Evolutionary conservation across 2,888 invertebrate species (phyloP).

Genomic region (Caenorhabditis wallacei): DNA sequence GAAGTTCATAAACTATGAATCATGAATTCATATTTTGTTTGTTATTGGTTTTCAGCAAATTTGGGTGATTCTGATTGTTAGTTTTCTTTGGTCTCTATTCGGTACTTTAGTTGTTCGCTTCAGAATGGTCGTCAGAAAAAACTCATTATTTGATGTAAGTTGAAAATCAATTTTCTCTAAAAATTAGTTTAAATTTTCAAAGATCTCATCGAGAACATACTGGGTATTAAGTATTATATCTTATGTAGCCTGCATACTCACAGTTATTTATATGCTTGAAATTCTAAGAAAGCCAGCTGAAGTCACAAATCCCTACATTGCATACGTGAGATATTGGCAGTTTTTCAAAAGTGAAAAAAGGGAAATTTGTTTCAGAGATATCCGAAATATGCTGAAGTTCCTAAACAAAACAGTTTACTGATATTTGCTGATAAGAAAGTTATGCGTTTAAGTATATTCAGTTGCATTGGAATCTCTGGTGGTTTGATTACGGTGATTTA

Average conservation of each 20-base stretch:
- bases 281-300: constrained; percentile 26
- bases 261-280: constrained; percentile 21
- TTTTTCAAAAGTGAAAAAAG: too few relatives aligned
- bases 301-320: constrained; percentile 9
- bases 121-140: constrained; percentile 24
- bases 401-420: constrained; percentile 16
- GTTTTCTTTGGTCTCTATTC: constrained; percentile 40
- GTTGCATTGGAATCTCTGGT: constrained; percentile 22
- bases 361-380: constrained; percentile 38
- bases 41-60: constrained; percentile 32
- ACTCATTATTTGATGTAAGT: constrained; percentile 18
- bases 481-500: constrained; percentile 6
- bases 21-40: too few relatives aligned
- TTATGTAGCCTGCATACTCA: neutral
- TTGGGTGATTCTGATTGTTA: constrained; percentile 19
- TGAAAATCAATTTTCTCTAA: neutral
- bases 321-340: constrained; percentile 10
- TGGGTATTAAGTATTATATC: neutral
- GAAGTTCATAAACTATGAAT: too few relatives aligned
- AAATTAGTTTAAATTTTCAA: neutral
- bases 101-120: constrained; percentile 25
- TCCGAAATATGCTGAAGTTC: constrained; percentile 30
- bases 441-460: constrained; percentile 27
- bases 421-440: constrained; percentile 35
- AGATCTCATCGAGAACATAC: constrained; percentile 14